Conservation (phyloP, 2,888 invertebrate genomes). For the Cryptocephalus primarius region DNA sequence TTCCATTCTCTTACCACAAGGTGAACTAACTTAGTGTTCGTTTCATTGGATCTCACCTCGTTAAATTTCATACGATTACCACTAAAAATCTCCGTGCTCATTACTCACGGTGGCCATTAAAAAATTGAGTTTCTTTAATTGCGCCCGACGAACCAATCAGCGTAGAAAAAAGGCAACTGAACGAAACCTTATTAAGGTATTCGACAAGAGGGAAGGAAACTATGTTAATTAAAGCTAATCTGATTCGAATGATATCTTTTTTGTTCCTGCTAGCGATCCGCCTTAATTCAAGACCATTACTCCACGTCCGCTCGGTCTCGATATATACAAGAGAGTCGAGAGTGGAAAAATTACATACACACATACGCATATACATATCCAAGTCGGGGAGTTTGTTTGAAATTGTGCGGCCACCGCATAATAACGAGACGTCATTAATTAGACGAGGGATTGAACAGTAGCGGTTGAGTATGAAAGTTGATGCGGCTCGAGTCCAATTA, state of each 20-base stretch:
- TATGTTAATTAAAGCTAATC: conserved; percentile 27
- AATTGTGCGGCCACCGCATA: no score
- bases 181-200: conserved; percentile 6
- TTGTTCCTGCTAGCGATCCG: conserved; percentile 20
- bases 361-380: no score
- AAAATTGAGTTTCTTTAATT: conserved; percentile 7
- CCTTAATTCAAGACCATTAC: conserved; percentile 22
- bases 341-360: no score
- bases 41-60: no score
- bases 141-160: background rate
- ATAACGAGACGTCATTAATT: no score
- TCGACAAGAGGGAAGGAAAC: conserved; percentile 10
- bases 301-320: conserved; percentile 20
- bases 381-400: no score
- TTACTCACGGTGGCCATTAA: background rate
- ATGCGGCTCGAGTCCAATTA: no score
- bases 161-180: conserved; percentile 5
- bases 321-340: conserved; percentile 16
- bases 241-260: conserved; percentile 23
- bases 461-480: no score
- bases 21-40: no score
- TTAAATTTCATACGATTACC: no score
- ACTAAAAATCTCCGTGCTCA: background rate
- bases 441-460: no score
- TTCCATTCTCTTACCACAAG: no score